phyloP scores from a whole-genome alignment of 92 coral and sea anemone genomes.

The Pocillopora meandrina region DNA sequence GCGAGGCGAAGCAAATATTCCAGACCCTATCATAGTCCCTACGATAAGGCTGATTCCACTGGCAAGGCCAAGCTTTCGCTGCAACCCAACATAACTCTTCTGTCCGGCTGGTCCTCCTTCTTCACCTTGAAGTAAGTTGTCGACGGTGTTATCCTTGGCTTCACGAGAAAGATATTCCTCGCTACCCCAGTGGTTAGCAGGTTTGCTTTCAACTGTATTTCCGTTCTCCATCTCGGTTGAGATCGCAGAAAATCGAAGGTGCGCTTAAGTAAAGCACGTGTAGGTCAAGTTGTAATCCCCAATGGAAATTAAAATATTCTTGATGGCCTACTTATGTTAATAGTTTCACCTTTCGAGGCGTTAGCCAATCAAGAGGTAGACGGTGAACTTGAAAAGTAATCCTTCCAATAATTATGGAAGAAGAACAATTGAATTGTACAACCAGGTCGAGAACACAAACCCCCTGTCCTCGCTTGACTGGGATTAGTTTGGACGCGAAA shows the following conservation, averaged over 20 bases:
- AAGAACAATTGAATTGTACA: neutral
- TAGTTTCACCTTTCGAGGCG: neutral
- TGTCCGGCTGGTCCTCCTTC: neutral
- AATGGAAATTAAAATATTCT: too few species aligned
- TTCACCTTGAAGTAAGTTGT: slow-evolving; percentile 47
- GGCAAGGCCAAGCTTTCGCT: slow-evolving; percentile 86
- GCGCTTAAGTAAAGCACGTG: neutral
- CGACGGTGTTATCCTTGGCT: slow-evolving; percentile 55
- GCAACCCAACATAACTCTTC: slow-evolving; percentile 50
- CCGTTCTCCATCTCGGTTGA: slow-evolving; percentile 19
- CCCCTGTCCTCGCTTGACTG: neutral
- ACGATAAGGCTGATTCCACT: slow-evolving; percentile 91
- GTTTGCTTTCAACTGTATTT: neutral
- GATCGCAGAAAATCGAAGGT: neutral
- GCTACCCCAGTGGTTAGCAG: slow-evolving; percentile 26
- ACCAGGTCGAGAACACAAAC: neutral
- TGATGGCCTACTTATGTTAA: neutral
- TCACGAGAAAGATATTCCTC: slow-evolving; percentile 32
- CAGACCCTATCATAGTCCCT: slow-evolving; percentile 96
- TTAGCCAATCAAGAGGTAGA: slow-evolving; percentile 6
- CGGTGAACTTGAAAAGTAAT: neutral
- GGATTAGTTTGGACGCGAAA: neutral
- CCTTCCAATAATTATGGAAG: too few species aligned
- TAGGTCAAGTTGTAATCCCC: neutral
- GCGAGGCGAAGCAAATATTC: slow-evolving; percentile 97